These are phyloP conservation scores for Mus minutoides DNA, from an alignment of 2,797 vertebrate genomes.

Conservation along the genomic window DNA sequence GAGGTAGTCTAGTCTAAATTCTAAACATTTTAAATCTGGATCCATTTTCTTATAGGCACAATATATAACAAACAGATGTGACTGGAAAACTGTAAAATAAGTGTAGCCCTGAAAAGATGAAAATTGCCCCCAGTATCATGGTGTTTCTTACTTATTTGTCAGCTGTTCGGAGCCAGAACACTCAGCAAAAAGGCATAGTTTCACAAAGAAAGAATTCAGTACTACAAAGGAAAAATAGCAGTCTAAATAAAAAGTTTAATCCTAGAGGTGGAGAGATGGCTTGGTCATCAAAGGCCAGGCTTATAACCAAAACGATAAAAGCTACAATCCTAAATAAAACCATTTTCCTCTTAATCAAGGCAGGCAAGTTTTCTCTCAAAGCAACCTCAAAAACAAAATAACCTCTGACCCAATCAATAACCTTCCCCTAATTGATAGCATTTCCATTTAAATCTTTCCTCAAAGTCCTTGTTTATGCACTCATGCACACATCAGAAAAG, in stretches of 20 bases:
- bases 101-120: conserved; percentile 48
- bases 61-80: conserved; percentile 58
- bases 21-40: conserved; percentile 56
- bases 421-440: background rate
- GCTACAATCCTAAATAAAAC: conserved; percentile 7
- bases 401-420: background rate
- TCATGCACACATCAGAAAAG: background rate
- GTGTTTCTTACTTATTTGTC: conserved; percentile 34
- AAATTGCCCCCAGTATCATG: background rate
- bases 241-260: background rate
- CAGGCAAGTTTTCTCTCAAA: background rate
- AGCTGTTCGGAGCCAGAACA: background rate
- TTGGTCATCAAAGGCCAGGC: background rate
- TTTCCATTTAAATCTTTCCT: background rate
- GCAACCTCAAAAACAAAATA: background rate
- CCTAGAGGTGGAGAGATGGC: background rate
- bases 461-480: background rate
- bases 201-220: conserved; percentile 4
- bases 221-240: conserved; percentile 19
- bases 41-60: conserved; percentile 47
- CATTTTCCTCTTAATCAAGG: background rate
- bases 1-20: conserved; percentile 48
- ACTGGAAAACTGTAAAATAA: conserved; percentile 56
- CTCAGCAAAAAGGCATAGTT: conserved; percentile 10
- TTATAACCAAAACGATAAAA: background rate